phyloP scores from a whole-genome alignment of 2,797 vertebrate genomes.

The Anisognathus igniventris region DNA sequence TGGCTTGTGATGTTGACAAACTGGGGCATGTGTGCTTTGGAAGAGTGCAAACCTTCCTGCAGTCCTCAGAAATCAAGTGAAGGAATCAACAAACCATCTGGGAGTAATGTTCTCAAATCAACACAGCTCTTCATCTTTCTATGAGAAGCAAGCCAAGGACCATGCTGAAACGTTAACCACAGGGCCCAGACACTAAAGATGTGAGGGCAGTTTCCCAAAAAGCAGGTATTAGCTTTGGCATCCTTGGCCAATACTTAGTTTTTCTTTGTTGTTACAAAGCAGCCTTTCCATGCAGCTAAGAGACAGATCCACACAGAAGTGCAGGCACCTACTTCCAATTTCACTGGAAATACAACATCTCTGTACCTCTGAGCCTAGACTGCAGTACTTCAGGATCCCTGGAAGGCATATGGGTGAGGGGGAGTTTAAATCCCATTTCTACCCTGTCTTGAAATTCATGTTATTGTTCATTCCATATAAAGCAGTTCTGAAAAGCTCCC shows the following conservation, averaged over 20 bases:
- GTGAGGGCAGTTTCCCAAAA: slow-evolving; percentile 39
- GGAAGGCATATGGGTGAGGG: neutral
- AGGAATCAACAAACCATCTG: slow-evolving; percentile 6
- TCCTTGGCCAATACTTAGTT: neutral
- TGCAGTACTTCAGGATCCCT: neutral
- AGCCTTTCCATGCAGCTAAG: neutral
- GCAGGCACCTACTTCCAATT: neutral
- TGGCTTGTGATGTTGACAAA: neutral
- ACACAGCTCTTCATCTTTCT: neutral
- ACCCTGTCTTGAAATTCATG: slow-evolving; percentile 12
- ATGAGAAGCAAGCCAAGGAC: slow-evolving; percentile 24
- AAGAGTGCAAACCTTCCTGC: neutral
- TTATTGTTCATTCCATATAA: slow-evolving; percentile 12
- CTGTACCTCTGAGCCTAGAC: neutral
- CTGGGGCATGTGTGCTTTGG: neutral
- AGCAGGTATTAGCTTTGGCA: neutral
- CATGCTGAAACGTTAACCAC: slow-evolving; percentile 4
- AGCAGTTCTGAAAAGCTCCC: slow-evolving; percentile 21
- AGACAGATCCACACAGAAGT: neutral
- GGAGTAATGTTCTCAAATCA: slow-evolving; percentile 22
- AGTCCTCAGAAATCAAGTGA: neutral
- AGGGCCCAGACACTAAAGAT: neutral
- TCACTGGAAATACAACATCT: neutral
- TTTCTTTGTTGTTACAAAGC: neutral
- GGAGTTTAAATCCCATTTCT: neutral